A percentile compares a stretch with the other conserved stretches of the same genome.
These are phyloP conservation scores for Lacerta bilineata DNA, from an alignment of 2,797 vertebrate genomes.

Conservation along the genomic window DNA sequence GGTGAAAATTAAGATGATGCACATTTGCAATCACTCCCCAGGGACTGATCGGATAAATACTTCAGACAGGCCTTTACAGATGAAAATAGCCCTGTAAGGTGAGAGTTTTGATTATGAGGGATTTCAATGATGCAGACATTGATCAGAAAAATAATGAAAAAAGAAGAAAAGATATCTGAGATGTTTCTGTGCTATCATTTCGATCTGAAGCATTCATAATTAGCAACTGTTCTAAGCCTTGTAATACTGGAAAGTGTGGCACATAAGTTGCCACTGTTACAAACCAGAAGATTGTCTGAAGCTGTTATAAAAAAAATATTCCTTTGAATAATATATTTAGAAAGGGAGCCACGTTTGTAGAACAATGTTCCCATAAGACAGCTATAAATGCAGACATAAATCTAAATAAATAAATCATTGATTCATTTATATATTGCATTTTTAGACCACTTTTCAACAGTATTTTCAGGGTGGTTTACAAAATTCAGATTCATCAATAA, in stretches of 20 bases:
- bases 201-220: slow-evolving; percentile 45
- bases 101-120: slow-evolving; percentile 35
- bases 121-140: slow-evolving; percentile 32
- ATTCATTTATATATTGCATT: background rate
- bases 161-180: background rate
- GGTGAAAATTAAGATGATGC: slow-evolving; percentile 50
- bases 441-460: background rate
- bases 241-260: background rate
- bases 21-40: slow-evolving; percentile 3
- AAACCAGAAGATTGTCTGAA: slow-evolving; percentile 41
- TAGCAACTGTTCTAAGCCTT: slow-evolving; percentile 7
- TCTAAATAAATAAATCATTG: background rate
- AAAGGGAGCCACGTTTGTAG: rapidly evolving
- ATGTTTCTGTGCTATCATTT: slow-evolving; percentile 38
- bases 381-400: background rate
- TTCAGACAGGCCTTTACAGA: slow-evolving; percentile 42
- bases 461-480: background rate
- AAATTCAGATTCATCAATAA: background rate
- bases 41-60: slow-evolving; percentile 39
- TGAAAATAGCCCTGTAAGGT: slow-evolving; percentile 30
- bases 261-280: background rate
- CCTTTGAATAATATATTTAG: background rate
- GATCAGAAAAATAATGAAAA: slow-evolving; percentile 24
- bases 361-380: background rate
- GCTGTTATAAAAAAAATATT: background rate